Base-by-base conservation (phyloP, 2,113 vertebrate species). In the Bagarius yarrelli region DNA sequence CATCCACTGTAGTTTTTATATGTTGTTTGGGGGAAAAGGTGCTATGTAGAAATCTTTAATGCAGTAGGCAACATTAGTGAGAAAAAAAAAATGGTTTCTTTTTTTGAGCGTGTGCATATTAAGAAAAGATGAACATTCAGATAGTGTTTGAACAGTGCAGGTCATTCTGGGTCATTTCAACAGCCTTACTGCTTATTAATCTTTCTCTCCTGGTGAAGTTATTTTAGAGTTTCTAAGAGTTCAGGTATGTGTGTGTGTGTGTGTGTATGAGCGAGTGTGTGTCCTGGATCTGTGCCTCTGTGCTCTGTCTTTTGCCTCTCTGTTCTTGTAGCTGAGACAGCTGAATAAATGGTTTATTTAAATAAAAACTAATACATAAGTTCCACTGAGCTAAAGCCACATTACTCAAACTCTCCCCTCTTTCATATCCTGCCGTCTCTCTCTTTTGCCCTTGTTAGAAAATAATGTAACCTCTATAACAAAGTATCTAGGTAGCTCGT, bases 261-360 rank as follows among this genome's bases (percentile, higher is more conserved):
- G 36, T 50, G 76, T 66, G 75, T 77, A 25, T 78, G 55, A 21
- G 40, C 50, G 30, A 9, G 56, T 71, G 59, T 59, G 53, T 56
- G 57, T 81, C 59, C 32, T 85, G 32, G 19, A 72, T 81, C 47
- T 73, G 2, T 44, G 76, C 55, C 80, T 79, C 55, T 75, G 80
- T 11, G 32, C 70, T 82, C 70, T 82, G 71, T 82, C 76, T 79
- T 82, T 79, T 16, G 72, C 67, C 32, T 52, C 55, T 67, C 23
- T 81, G 73, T 57, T 82, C 32, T 23, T 70, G n/a, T 61, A 25
- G 56, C 40, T 55, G 66, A 75, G 76, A 79, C 53, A 85, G 64
- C 50, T 50, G 79, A 79, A 81, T 79, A 76, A 71, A 73, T 79
- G 79, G 61, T 85, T 85, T 85, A 81, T 78, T 81, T 84, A 40